phyloP scores from a whole-genome alignment of 2,113 vertebrate genomes.

The Pogonocichla stellata region DNA sequence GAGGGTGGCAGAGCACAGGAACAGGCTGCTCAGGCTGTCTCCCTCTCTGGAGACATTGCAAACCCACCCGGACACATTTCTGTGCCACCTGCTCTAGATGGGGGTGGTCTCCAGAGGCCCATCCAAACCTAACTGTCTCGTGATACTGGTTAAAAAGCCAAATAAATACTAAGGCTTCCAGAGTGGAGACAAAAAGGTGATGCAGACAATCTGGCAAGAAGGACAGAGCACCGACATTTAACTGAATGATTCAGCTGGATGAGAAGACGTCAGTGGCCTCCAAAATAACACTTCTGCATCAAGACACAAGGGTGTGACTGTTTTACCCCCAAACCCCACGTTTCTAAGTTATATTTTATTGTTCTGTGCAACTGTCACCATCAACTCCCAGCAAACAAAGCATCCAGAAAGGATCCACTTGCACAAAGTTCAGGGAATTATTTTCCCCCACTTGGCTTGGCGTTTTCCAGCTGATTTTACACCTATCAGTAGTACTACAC shows the following conservation, averaged over 20 bases:
- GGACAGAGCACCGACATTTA: neutral
- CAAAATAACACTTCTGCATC: neutral
- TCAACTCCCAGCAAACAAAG: neutral
- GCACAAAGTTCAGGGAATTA: neutral
- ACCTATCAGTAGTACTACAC: neutral
- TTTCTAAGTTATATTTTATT: neutral
- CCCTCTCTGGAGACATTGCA: neutral
- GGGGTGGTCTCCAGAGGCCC: neutral
- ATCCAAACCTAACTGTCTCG: neutral
- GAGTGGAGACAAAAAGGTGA: neutral
- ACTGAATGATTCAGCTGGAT: neutral
- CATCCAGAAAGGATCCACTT: neutral
- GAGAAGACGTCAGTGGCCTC: neutral
- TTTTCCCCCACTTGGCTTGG: neutral
- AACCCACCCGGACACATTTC: neutral
- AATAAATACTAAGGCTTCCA: neutral
- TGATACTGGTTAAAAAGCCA: neutral
- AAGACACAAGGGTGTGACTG: neutral
- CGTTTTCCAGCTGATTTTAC: neutral
- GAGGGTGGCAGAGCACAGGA: neutral
- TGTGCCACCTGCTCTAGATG: neutral
- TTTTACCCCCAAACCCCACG: fast-evolving
- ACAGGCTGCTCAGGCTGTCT: neutral
- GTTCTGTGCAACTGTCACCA: neutral
- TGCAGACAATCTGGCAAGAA: neutral